phyloP scores from a whole-genome alignment of 2,888 invertebrate genomes.

The Stictocephala bisonia region DNA sequence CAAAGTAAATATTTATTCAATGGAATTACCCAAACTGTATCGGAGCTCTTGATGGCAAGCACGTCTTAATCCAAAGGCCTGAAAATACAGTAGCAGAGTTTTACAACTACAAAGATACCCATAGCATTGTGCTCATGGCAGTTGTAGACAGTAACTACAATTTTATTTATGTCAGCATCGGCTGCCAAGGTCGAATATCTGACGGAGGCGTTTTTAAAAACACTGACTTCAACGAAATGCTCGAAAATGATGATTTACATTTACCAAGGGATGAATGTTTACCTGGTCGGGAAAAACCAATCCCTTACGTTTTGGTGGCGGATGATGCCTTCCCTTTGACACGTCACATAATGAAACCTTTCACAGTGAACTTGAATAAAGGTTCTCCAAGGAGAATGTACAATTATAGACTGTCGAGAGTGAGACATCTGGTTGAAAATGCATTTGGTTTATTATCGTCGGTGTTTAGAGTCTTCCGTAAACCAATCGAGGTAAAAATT shows the following conservation, averaged over 20 bases:
- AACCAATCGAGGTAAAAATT: constrained; percentile 47
- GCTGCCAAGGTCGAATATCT: constrained; percentile 53
- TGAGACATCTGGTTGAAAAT: constrained; percentile 16
- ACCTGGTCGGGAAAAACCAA: constrained; percentile 11
- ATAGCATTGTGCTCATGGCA: constrained; percentile 55
- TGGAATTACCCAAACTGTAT: constrained; percentile 31
- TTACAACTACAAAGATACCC: constrained; percentile 24
- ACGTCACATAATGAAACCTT: constrained; percentile 49
- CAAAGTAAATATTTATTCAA: not conserved
- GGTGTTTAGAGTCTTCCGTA: constrained; percentile 32
- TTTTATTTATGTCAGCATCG: constrained; percentile 56
- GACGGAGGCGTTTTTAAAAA: constrained; percentile 25
- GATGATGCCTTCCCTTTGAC: constrained; percentile 51
- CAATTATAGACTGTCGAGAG: constrained; percentile 35
- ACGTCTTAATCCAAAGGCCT: constrained; percentile 1
- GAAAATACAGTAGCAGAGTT: constrained; percentile 18
- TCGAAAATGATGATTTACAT: not conserved
- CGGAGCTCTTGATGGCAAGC: constrained; percentile 20
- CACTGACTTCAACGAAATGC: not conserved
- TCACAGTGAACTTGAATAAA: constrained; percentile 23
- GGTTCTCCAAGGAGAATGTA: constrained; percentile 29
- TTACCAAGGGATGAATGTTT: constrained; percentile 1
- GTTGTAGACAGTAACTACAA: constrained; percentile 57
- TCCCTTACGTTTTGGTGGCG: constrained; percentile 48
- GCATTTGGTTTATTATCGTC: constrained; percentile 42